Base-by-base conservation (phyloP, 2,113 vertebrate genomes). In the Turdus rufiventris region DNA sequence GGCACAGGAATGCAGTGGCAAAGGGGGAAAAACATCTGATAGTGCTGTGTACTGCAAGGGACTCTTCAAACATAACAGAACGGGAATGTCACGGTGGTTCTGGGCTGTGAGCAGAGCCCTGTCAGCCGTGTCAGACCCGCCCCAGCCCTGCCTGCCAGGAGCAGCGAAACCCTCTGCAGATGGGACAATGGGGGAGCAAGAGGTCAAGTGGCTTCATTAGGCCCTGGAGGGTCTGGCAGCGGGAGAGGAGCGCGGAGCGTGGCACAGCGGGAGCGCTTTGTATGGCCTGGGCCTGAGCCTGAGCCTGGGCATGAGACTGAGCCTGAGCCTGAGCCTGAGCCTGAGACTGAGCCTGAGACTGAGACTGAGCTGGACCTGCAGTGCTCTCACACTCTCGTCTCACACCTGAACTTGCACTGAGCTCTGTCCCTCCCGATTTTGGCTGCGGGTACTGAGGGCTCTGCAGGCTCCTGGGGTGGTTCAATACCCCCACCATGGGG, bases 121-220 rank as follows among this genome's bases (percentile, higher is more conserved):
- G 48, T 10, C 48, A 60, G 82, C 20, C 29, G 5, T 8, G 40
- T 66, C 71, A 53, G 72, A 61, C 36, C 62, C 53, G 15, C 4
- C 42, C 14, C 2, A 3, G 10, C 12, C 16, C 13, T 24, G 63
- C 33, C 23, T 65, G 83, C 70, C 71, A 33, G 58, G 21, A 89
- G 78, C 28, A 50, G 66, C 90, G 88, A 94, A 50, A 4, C 10
- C 45, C 45, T 45, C 45, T 45, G 58, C 38, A 78, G 77, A 57
- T 1, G 0, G 1, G 50, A 91, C 78, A 91, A 88, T 45, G 28
- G 79, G 50, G 40, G 74, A 79, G 86, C 83, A 93, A 91, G 91
- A 93, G 85, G 91, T 93, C 89, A 91, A 93, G 93, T 93, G 93
- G 79, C 82, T 84, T 63, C 84, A 81, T 78, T 11, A 84, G 73